Evolutionary conservation across 2,797 vertebrate genomes (phyloP), one percentile per base, ranked within the genome.

Genomic region (Picus viridis): DNA sequence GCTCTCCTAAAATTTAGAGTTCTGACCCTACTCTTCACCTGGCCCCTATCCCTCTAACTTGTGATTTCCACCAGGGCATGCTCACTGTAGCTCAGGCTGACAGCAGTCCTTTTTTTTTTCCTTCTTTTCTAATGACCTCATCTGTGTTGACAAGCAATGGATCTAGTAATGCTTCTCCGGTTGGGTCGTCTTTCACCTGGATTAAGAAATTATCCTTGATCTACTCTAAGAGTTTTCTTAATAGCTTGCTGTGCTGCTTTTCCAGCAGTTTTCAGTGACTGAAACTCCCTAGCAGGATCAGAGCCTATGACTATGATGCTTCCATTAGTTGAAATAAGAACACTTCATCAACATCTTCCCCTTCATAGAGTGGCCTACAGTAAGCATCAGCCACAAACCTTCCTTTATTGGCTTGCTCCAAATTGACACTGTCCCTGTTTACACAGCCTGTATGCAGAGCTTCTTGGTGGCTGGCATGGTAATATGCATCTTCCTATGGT

Each of bases 401-500:
- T 81, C 58, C 47, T 49, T 39, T 74, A 18, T 32, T 80, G 29
- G 3, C 39, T 62, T 81, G 56, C 41, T 74, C n/a, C 18, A 18
- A 53, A 0, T 10, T 1, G 2, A 29, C 1, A 5, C 22, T 3
- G 0, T 32, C 45, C 12, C 18, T 32, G 23, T 39, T 80, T 34
- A 16, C 24, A 71, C 16, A 58, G 26, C 7, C 36, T 65, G 9
- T 43, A 51, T 7, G 3, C 7, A 1, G 8, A 10, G 24, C 2
- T 81, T 29, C 63, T 12, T 41, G 1, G 8, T 41, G 30, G 19
- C 45, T 53, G n/a, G 9, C 0, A 0, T n/a, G 6, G 29, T 24
- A 32, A 9, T 13, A 9, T 34, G 41, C 7, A 5, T 8, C 22
- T 51, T 75, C 24, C 43, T 1, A 0, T 7, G 7, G 24, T 75